Conservation (phyloP, 2,797 vertebrate genomes). For the Notolepis coatsorum region DNA sequence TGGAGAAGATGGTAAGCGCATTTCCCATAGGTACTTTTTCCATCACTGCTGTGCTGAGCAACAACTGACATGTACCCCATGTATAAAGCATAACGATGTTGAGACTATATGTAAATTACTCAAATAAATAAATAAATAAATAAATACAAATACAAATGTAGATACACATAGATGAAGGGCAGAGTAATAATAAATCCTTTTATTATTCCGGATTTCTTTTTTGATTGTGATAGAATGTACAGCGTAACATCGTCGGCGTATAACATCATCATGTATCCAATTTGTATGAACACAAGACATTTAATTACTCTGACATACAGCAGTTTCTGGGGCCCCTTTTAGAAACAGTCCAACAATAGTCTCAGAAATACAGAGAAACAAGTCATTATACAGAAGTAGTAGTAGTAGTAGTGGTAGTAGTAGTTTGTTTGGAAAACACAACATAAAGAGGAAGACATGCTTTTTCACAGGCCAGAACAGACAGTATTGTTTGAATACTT, state of each 20-base stretch:
- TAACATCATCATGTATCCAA: background rate
- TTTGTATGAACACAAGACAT: conserved; percentile 2
- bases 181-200: too few relatives aligned
- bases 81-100: too few relatives aligned
- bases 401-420: background rate
- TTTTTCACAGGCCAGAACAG: background rate
- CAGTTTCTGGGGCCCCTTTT: too few relatives aligned
- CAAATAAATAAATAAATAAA: too few relatives aligned
- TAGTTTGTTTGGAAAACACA: background rate
- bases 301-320: too few relatives aligned
- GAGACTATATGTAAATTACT: too few relatives aligned
- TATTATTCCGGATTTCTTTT: background rate
- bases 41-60: too few relatives aligned
- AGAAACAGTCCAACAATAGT: background rate
- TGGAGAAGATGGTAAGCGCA: too few relatives aligned
- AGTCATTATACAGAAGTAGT: background rate
- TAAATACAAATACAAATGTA: too few relatives aligned
- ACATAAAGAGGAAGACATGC: background rate
- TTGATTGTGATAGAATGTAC: background rate
- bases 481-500: background rate
- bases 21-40: too few relatives aligned
- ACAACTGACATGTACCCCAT: too few relatives aligned
- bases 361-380: background rate
- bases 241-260: conserved; percentile 8
- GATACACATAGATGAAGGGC: too few relatives aligned